Base-by-base conservation (phyloP, 2,888 invertebrate species). In the Stenurella melanura region DNA sequence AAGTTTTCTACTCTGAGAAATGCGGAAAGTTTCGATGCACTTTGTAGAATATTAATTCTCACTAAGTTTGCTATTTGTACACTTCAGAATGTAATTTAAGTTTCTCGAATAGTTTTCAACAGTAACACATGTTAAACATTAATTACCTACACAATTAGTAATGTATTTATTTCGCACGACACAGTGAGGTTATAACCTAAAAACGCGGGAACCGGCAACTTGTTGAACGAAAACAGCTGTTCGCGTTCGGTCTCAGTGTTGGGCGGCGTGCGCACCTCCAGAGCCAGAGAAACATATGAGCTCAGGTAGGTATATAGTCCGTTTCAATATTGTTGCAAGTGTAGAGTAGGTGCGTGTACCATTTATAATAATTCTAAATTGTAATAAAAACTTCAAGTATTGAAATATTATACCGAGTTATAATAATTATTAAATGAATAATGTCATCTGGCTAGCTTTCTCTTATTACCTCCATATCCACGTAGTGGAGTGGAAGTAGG, bases 141-240 rank as follows among this genome's bases (percentile, higher is more conserved):
- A 50, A 50, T 50, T 50, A 42, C 12, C 42, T 42, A n/a, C n/a
- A 50, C 50, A n/a, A 50, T 12, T 34, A 6, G 7, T 7, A 34
- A 6, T 50, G 12, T 5, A 15, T 50, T 50, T 50, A n/a, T 50
- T 15, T 15, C 50, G n/a, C n/a, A 50, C 30, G 30, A 30, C 21
- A n/a, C 9, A 3, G 15, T 61, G n/a, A 61, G 61, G 26, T 30
- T 30, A 61, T n/a, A 30, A 61, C 9, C 11, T 21, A 61, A 58
- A 30, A 61, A 34, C 61, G 61, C 61, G 61, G 30, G 61, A 61
- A 34, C 30, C 61, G 61, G 61, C 21, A 34, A 34, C 61, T 61
- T 34, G 61, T 61, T n/a, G 61, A 61, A 61, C n/a, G 10, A 30
- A 15, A 58, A 58, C 58, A 58, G 58, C 58, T 56, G 56, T 9